Percentiles rank a stretch among this genome's conserved stretches.
These are phyloP conservation scores for Odontamblyopus lacepedii DNA, from an alignment of 2,797 vertebrate species.

Conservation along the genomic window DNA sequence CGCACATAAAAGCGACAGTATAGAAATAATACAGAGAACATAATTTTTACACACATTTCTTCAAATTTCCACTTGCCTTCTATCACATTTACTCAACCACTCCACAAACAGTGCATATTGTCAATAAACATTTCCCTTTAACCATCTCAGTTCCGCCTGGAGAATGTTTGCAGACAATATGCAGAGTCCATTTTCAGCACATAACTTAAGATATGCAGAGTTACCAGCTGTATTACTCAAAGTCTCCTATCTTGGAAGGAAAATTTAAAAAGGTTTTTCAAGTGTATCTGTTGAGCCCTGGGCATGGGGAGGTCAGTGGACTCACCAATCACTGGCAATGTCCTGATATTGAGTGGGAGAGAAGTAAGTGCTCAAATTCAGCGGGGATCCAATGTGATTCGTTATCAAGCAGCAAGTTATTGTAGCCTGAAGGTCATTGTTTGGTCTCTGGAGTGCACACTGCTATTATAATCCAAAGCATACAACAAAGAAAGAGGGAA, in stretches of 20 bases:
- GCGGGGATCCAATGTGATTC: constrained; percentile 39
- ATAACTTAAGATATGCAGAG: constrained; percentile 47
- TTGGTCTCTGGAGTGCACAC: constrained; percentile 37
- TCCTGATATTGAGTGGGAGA: constrained; percentile 20
- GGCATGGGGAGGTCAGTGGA: constrained; percentile 17
- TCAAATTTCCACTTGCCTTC: too few species aligned
- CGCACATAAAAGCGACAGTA: too few species aligned
- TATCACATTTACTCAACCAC: too few species aligned
- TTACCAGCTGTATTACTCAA: constrained; percentile 36
- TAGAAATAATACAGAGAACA: too few species aligned
- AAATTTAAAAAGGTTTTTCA: constrained; percentile 9
- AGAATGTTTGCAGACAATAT: neutral
- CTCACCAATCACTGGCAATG: constrained; percentile 1
- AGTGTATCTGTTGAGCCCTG: constrained; percentile 3
- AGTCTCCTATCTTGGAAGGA: constrained; percentile 15
- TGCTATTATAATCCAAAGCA: constrained; percentile 46
- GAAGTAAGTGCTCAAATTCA: constrained; percentile 18
- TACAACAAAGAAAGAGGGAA: constrained; percentile 34
- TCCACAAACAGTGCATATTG: neutral
- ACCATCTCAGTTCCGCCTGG: neutral
- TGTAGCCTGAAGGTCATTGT: constrained; percentile 56
- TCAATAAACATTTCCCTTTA: neutral
- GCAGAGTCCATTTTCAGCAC: constrained; percentile 47
- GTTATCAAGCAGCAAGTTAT: constrained; percentile 40
- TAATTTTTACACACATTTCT: too few species aligned